phyloP scores from a whole-genome alignment of 2,113 vertebrate genomes.

The Enhydra lutris region DNA sequence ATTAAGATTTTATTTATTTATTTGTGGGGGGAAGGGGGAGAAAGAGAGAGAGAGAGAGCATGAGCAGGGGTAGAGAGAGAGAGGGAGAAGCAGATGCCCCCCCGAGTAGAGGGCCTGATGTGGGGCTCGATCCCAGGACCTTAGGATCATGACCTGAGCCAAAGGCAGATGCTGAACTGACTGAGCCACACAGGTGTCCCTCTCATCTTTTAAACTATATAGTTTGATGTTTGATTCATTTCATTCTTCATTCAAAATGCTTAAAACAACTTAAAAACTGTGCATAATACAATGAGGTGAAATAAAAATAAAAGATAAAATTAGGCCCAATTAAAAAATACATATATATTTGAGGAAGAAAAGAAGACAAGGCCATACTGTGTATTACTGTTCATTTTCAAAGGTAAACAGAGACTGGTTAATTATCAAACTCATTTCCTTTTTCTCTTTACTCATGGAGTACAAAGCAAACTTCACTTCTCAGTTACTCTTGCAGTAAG shows the following conservation, averaged over 20 bases:
- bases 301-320: background rate
- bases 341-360: background rate
- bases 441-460: background rate
- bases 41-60: too few relatives aligned
- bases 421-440: background rate
- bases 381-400: background rate
- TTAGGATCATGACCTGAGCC: too few relatives aligned
- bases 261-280: background rate
- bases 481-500: background rate
- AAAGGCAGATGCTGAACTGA: too few relatives aligned
- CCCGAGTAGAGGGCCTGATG: too few relatives aligned
- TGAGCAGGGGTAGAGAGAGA: too few relatives aligned
- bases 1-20: too few relatives aligned
- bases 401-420: background rate
- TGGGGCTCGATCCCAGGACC: too few relatives aligned
- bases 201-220: background rate
- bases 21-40: too few relatives aligned
- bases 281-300: background rate
- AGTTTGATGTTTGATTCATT: background rate
- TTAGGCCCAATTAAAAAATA: background rate
- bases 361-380: background rate
- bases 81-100: too few relatives aligned
- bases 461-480: background rate
- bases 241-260: background rate
- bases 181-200: too few relatives aligned